A percentile compares a stretch with the other conserved stretches of the same genome.
phyloP scores from a whole-genome alignment of 2,113 vertebrate genomes.

The Cheirogaleus medius region DNA sequence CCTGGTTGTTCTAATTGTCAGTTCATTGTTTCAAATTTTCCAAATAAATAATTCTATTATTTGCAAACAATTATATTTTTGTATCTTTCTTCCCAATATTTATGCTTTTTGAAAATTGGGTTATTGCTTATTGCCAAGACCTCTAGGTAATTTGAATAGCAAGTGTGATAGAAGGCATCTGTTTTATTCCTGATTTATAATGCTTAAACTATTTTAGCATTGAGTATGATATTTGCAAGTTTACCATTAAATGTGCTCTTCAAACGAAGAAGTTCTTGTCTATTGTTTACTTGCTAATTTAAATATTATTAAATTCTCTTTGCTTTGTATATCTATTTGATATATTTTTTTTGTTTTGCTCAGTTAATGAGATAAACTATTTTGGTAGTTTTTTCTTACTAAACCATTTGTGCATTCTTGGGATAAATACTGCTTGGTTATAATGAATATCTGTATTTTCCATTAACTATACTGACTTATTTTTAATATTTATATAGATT shows the following conservation, averaged over 20 bases:
- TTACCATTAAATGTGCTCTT: background rate
- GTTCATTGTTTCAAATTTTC: constrained; percentile 6
- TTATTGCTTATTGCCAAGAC: background rate
- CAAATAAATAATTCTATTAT: background rate
- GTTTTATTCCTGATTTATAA: background rate
- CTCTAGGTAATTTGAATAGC: background rate
- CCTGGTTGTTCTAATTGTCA: background rate
- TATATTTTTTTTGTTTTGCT: constrained; percentile 6
- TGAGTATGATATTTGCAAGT: background rate
- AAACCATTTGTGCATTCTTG: background rate
- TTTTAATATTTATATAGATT: background rate
- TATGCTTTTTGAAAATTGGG: background rate
- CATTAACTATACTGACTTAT: background rate
- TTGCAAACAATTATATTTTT: background rate
- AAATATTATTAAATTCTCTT: constrained; percentile 7
- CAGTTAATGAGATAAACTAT: background rate
- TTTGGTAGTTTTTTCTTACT: background rate
- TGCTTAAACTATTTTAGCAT: background rate
- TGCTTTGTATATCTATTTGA: background rate
- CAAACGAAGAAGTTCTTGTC: background rate
- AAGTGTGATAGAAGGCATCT: background rate
- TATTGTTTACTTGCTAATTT: background rate
- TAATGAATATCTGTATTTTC: background rate
- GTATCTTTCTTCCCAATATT: background rate
- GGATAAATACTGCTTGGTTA: background rate